Evolutionary conservation across 2,797 vertebrate genomes (phyloP).

Genomic region (Mormyrus hasselquistii): DNA sequence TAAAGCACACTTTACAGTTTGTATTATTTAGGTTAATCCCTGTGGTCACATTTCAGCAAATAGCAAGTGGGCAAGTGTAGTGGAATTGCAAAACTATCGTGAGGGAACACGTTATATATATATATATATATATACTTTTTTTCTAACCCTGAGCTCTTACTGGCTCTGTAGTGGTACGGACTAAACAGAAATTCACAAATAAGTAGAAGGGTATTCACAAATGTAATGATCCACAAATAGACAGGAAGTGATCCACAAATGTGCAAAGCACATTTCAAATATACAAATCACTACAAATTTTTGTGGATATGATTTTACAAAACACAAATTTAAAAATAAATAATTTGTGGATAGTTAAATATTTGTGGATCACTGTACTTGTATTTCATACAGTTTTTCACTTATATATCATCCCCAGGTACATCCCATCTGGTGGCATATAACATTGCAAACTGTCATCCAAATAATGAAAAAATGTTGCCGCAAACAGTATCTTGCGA

Average conservation of each 20-base stretch:
- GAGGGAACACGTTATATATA: not conserved
- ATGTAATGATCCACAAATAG: not conserved
- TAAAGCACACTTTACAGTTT: not conserved
- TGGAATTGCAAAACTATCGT: not conserved
- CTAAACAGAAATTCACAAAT: not conserved
- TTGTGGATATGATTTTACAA: not conserved
- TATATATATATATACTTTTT: too few relatives aligned
- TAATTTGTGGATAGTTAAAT: not conserved
- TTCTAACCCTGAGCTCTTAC: not conserved
- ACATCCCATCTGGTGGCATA: not conserved
- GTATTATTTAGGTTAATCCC: not conserved
- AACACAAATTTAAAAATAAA: not conserved
- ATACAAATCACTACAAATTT: not conserved
- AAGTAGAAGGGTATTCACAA: not conserved
- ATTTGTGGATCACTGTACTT: not conserved
- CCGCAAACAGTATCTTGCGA: not conserved
- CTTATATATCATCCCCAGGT: not conserved
- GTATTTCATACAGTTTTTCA: not conserved
- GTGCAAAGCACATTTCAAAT: not conserved
- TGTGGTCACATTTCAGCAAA: not conserved
- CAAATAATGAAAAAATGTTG: not conserved
- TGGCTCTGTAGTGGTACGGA: not conserved
- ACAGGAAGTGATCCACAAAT: not conserved
- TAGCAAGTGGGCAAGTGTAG: not conserved
- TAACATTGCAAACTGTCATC: not conserved